Base-by-base conservation (phyloP, 1,140 invertebrate genomes). In the Cherax destructor region DNA sequence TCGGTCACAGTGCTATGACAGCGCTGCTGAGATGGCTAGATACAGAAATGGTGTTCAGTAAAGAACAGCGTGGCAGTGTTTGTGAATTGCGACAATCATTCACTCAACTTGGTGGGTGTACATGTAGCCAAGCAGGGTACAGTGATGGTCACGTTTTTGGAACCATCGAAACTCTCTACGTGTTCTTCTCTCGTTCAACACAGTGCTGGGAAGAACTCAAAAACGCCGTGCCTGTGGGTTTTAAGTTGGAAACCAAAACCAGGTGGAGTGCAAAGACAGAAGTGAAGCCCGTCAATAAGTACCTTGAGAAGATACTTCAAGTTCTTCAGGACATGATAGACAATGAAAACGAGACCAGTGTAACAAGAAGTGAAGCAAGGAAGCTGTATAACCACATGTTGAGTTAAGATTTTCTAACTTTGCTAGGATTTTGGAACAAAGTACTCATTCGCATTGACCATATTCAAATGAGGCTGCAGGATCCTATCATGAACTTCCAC, bases 401-500 rank as follows among this genome's bases (percentile, higher is more conserved):
- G 49, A 81, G 56, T 30, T 52, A 24, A 3, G 56, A 81, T 81
- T 24, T 81, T 81, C 79, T 81, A 4, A 81, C 49, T 41, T 41
- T 81, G 49, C 47, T 81, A 81, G 79, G 21, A 52, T 52, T 50
- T 81, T 10, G 52, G 47, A 21, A 52, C 21, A 81, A 59, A 21
- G 49, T 81, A 81, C 49, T 81, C 79, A 59, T 56, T 81, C 49
- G 18, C 56, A 81, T 59, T n/a, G 21, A 81, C 18, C n/a, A 16
- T 81, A 41, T 24, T 59, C 49, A n/a, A 30, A 56, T 59, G n/a
- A 56, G 79, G 18, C 49, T 56, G 6, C 79, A 81, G 79, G 79
- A 52, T 81, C 50, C 79, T 81, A n/a, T 5, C 79, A 81, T 52
- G 50, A 81, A 81, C 79, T 81, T 81, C 50, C n/a, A 81, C 3